Percentiles rank a stretch among this genome's conserved stretches.
Evolutionary conservation across 2,113 vertebrate species (phyloP).

Genomic region (Emydura subglobosa): DNA sequence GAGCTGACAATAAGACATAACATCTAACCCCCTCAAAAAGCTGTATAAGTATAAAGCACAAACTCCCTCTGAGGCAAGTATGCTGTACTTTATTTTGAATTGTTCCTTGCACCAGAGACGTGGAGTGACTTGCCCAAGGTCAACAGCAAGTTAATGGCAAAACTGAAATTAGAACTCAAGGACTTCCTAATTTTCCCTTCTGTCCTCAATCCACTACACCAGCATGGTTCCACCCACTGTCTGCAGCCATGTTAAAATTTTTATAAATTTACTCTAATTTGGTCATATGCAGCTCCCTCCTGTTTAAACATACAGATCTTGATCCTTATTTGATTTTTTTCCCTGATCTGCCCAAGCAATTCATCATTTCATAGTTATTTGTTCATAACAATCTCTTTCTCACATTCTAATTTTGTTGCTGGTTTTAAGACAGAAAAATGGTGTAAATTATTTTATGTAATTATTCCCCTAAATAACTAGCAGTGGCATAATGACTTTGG

Average conservation of each 20-base stretch:
- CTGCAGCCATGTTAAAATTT: neutral
- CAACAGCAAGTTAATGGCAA: neutral
- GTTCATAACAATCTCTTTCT: neutral
- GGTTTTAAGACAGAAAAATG: neutral
- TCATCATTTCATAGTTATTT: neutral
- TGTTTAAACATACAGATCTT: neutral
- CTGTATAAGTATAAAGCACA: neutral
- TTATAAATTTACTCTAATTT: neutral
- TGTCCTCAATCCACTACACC: fast-evolving
- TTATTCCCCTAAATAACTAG: neutral
- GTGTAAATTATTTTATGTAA: neutral
- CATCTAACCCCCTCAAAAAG: neutral
- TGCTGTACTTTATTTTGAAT: neutral
- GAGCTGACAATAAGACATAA: neutral
- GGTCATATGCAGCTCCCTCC: neutral
- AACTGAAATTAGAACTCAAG: neutral
- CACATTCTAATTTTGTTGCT: neutral
- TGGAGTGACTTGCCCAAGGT: neutral
- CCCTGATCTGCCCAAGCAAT: neutral
- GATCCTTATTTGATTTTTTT: neutral
- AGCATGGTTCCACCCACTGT: fast-evolving
- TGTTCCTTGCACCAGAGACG: neutral
- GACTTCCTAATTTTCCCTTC: neutral
- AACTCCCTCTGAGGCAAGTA: neutral
- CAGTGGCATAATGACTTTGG: neutral